Evolutionary conservation across 1,140 invertebrate species (phyloP), one percentile per base, ranked within the genome.

Genomic region (Mycetomoellerius zeteki): DNA sequence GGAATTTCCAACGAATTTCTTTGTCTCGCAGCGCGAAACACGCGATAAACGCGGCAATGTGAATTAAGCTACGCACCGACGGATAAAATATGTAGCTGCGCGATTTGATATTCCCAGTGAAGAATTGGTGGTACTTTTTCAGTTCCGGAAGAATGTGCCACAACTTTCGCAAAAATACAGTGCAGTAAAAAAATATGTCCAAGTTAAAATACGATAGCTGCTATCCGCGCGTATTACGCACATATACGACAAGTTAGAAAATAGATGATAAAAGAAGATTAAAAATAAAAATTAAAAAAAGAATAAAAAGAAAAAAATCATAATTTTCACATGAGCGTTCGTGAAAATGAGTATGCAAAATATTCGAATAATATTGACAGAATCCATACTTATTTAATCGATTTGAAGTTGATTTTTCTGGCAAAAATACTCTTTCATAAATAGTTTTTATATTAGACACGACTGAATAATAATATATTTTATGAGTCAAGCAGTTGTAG

Each of bases 1-100:
- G 27, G 37, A 86, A 86, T 86, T 81, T 71, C 24, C 43, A 8
- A 10, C 54, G 14, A 71, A 80, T 86, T 86, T 82, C 65, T 47
- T 60, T 71, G 52, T 27, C 27, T 71, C 54, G 21, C 43, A 2
- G 19, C 19, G 30, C 58, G 19, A 60, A 30, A 56, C 27, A 37
- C 30, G 19, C 14, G 7, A 85, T 64, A 77, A 54, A 14, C n/a
- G 12, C 14, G 16, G 6, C 30, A 16, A 52, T 21, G 33, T 30
- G 16, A 72, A 82, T 60, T 72, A 82, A 78, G 60, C 6, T 33
- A 72, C 37, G 65, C 78, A 72, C 5, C 52, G 54, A 24, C n/a
- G 19, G 7, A 72, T 60, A 58, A 73, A 82, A 72, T 24, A 37
- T 14, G 67, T 7, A 73, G 27, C 58, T 47, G 37, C 37, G 37